Conservation (phyloP, 2,113 vertebrate species). For the Dermatemys mawii region DNA sequence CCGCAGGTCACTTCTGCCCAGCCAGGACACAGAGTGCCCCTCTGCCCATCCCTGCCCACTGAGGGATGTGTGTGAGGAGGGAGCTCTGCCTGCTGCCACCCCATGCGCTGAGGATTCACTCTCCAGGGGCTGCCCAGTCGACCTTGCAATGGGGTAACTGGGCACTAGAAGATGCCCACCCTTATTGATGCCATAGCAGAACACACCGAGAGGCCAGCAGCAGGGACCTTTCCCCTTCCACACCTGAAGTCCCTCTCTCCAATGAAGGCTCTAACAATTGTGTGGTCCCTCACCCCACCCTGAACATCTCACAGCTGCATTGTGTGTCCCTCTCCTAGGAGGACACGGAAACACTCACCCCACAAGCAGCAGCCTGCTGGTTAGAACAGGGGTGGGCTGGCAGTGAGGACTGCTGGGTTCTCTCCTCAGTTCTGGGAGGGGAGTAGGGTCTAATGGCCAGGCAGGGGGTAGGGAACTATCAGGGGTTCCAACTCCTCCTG, state of each 20-base stretch:
- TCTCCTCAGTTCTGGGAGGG: neutral
- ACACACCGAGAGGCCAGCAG: neutral
- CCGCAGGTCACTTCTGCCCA: neutral
- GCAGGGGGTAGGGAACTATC: neutral
- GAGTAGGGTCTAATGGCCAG: neutral
- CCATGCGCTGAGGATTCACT: neutral
- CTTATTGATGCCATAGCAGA: fast-evolving
- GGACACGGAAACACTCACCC: neutral
- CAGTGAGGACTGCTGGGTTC: neutral
- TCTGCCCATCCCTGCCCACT: fast-evolving
- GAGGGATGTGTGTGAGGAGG: neutral
- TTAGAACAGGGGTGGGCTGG: neutral
- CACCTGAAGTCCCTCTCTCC: neutral
- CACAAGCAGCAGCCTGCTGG: neutral
- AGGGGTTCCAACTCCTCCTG: neutral
- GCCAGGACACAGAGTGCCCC: neutral
- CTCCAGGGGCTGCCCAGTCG: neutral
- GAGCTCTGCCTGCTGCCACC: neutral
- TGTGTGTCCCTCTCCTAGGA: neutral
- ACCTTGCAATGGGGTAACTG: neutral
- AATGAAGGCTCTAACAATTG: neutral
- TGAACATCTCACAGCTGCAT: neutral
- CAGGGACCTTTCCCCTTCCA: neutral
- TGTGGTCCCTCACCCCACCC: neutral
- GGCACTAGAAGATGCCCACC: neutral